Base-by-base conservation (phyloP, 2,797 vertebrate genomes). In the Pelochelys cantorii region DNA sequence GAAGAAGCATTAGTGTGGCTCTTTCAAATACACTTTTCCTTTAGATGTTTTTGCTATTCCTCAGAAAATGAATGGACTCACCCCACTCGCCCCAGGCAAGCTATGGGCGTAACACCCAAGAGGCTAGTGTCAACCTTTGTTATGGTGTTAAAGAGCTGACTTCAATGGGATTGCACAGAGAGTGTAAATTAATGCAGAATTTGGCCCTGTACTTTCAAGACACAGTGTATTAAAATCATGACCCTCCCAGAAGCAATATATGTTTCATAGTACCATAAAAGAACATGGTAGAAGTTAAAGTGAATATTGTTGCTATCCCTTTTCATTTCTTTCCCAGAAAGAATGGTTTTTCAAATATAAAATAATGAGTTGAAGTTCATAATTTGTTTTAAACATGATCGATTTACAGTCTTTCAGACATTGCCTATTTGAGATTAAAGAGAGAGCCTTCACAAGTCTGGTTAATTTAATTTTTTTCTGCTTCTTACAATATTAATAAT, bases 401-500 rank as follows among this genome's bases (percentile, higher is more conserved):
- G 60, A 1, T 9, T 71, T 86, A 13, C 81, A 34, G 88, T 2
- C 0, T 31, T 37, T 22, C 2, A 2, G 79, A 80, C 88, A 89
- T 57, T 93, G 84, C 65, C 84, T 29, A 81, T 57, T 4, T 15
- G 4, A 94, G 91, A 91, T 93, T 81, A 97, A 91, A 93, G 88
- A 55, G 7, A 91, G 34, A 80, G 91, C 81, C 91, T 84, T 71
- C 88, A 87, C 93, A 75, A 93, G 87, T 5, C 75, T 86, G 80
- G 91, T 81, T 95, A 92, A 68, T 93, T 96, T 92, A 93, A 93
- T 95, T 81, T 96, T 57, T 95, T 95, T 94, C 95, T 90, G 92
- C 95, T 96, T 91, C 95, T 93, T 95, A 96, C 92, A 95, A 94
- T 88, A 31, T 88, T 94, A 93, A 90, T 96, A 94, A 91, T 90